A percentile compares a stretch with the other conserved stretches of the same genome.
These are phyloP conservation scores for Sphaerophoria taeniata DNA, from an alignment of 2,888 invertebrate genomes.

Conservation along the genomic window DNA sequence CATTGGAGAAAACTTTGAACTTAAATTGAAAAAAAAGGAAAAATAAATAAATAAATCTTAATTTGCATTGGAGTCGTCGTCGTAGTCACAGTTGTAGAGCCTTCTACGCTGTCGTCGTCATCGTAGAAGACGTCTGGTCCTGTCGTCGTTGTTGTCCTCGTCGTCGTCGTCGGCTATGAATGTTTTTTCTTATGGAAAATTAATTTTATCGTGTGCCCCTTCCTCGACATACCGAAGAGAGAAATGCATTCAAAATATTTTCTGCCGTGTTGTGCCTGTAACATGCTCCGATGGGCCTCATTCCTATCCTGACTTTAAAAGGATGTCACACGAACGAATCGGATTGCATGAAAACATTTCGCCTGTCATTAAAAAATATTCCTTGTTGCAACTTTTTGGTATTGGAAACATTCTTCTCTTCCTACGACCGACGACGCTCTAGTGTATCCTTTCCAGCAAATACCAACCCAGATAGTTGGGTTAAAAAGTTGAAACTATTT, in stretches of 20 bases:
- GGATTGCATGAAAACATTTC: conserved; percentile 71
- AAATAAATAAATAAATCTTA: conserved; percentile 64
- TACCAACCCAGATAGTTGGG: neutral
- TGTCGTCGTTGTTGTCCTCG: conserved; percentile 2
- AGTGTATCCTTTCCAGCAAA: no score
- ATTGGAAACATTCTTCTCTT: conserved; percentile 45
- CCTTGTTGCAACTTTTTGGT: conserved; percentile 52
- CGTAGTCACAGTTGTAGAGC: neutral
- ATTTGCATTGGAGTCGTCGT: conserved; percentile 64
- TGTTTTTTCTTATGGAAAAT: conserved; percentile 70
- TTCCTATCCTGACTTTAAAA: neutral
- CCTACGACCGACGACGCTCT: no score
- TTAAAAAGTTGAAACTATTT: conserved; percentile 61
- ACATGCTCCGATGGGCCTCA: neutral
- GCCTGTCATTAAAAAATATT: conserved; percentile 64
- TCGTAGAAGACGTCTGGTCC: conserved; percentile 10
- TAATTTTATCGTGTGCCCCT: conserved; percentile 37
- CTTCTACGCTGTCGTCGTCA: neutral
- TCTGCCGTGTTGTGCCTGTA: conserved; percentile 44
- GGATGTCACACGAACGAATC: conserved; percentile 55
- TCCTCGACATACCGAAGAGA: conserved; percentile 41
- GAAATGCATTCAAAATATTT: conserved; percentile 49
- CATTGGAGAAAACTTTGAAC: conserved; percentile 52
- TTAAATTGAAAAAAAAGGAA: conserved; percentile 38
- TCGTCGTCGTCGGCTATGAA: conserved; percentile 3